These are phyloP conservation scores for Toxostoma redivivum DNA, from an alignment of 2,113 vertebrate genomes.

Conservation along the genomic window DNA sequence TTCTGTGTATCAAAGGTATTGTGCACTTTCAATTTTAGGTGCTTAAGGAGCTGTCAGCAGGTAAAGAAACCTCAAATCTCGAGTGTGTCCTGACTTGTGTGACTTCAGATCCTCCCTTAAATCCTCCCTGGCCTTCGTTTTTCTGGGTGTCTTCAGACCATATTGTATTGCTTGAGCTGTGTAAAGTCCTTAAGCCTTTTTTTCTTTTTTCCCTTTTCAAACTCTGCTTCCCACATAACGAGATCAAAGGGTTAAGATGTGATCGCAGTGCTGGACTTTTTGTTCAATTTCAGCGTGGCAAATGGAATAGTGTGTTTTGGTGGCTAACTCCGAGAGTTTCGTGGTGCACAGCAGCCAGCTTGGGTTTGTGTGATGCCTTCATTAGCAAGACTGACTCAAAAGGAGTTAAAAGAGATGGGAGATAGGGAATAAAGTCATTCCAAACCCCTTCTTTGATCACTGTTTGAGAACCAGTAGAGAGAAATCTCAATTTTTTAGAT, in stretches of 20 bases:
- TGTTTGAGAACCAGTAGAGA: neutral
- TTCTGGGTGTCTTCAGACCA: neutral
- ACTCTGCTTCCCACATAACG: neutral
- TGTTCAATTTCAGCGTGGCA: neutral
- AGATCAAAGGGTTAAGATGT: conserved; percentile 13
- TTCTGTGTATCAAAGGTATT: neutral
- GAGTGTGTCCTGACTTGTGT: neutral
- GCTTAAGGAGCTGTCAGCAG: neutral
- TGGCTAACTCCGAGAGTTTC: neutral
- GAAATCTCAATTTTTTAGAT: neutral
- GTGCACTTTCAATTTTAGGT: neutral
- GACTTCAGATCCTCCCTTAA: conserved; percentile 25
- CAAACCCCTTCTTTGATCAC: neutral
- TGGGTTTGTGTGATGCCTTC: neutral
- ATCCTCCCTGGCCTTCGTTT: conserved; percentile 33
- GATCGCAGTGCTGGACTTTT: neutral
- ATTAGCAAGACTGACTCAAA: neutral
- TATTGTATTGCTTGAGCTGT: neutral
- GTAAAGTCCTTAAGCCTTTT: neutral
- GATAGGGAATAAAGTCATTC: neutral
- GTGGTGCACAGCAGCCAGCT: neutral
- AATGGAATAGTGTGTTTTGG: neutral
- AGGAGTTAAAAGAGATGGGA: neutral
- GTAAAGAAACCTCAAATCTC: neutral
- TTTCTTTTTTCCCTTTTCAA: neutral